Conservation (phyloP, 2,888 invertebrate genomes). For the Zygothrica quintamaculata region DNA sequence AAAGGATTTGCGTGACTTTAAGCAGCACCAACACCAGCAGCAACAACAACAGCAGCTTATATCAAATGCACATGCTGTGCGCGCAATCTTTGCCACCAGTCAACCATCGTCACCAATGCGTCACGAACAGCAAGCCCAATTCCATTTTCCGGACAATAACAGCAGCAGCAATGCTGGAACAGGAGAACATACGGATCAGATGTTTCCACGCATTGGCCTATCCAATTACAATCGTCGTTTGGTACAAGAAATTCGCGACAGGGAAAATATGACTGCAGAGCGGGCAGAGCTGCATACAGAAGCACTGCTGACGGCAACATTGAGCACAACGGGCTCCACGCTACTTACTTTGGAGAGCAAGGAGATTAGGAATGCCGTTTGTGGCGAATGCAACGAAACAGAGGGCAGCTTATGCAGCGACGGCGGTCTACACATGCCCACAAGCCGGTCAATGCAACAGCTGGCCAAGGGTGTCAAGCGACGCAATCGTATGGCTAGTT, state of each 20-base stretch:
- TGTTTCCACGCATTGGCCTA: slow-evolving; percentile 48
- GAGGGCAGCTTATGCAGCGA: slow-evolving; percentile 86
- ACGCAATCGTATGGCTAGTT: slow-evolving; percentile 88
- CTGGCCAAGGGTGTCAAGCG: slow-evolving; percentile 85
- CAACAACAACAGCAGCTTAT: slow-evolving; percentile 75
- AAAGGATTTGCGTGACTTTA: slow-evolving; percentile 86
- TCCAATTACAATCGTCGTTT: slow-evolving; percentile 72
- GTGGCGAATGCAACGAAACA: slow-evolving; percentile 84
- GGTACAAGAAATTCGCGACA: slow-evolving; percentile 75
- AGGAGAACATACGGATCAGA: slow-evolving; percentile 22
- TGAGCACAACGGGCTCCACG: slow-evolving; percentile 22
- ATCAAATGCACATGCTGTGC: slow-evolving; percentile 88
- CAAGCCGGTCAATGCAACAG: slow-evolving; percentile 86
- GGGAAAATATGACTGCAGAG: slow-evolving; percentile 62
- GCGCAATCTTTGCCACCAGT: slow-evolving; percentile 86
- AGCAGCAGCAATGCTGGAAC: slow-evolving; percentile 38
- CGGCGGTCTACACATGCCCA: slow-evolving; percentile 88
- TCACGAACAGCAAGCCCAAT: slow-evolving; percentile 86
- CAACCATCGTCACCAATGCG: slow-evolving; percentile 90
- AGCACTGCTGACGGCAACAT: slow-evolving; percentile 25
- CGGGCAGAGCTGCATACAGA: slow-evolving; percentile 55
- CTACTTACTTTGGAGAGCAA: slow-evolving; percentile 15
- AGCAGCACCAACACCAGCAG: slow-evolving; percentile 56
- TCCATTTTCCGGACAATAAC: slow-evolving; percentile 84
- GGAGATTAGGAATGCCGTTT: slow-evolving; percentile 56